Evolutionary conservation across 2,113 vertebrate genomes (phyloP).

Genomic region (Cathartes aura): DNA sequence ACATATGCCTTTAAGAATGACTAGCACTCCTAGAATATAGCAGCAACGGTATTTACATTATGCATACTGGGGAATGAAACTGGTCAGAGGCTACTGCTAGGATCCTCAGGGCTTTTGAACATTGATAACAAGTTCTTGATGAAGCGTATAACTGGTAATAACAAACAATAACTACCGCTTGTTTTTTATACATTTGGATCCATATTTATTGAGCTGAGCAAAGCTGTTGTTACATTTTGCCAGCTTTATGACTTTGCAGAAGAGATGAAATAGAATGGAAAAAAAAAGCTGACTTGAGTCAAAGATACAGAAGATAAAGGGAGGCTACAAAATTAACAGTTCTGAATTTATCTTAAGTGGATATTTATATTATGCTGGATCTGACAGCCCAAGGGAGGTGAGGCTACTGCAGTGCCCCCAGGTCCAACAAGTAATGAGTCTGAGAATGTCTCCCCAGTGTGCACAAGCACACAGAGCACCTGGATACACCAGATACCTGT

Average conservation of each 20-base stretch:
- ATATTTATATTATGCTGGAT: not conserved
- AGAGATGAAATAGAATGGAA: not conserved
- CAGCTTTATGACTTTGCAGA: not conserved
- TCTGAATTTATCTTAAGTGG: not conserved
- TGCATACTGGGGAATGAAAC: not conserved
- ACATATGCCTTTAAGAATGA: not conserved
- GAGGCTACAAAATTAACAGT: not conserved
- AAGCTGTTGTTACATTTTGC: not conserved
- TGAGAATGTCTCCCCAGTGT: not conserved
- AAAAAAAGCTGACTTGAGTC: not conserved
- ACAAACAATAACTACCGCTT: not conserved
- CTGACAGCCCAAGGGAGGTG: not conserved
- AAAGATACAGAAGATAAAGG: not conserved
- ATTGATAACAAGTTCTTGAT: not conserved
- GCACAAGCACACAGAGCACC: not conserved
- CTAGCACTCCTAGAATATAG: not conserved
- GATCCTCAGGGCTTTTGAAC: not conserved
- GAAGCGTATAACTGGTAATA: not conserved
- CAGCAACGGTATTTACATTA: not conserved
- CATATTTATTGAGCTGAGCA: conserved; percentile 17
- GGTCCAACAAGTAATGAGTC: not conserved
- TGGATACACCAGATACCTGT: not conserved
- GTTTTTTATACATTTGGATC: not conserved
- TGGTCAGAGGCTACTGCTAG: not conserved
- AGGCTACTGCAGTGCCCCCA: not conserved